Conservation (phyloP, 2,888 invertebrate genomes). For the Rotaria magnacalcarata region DNA sequence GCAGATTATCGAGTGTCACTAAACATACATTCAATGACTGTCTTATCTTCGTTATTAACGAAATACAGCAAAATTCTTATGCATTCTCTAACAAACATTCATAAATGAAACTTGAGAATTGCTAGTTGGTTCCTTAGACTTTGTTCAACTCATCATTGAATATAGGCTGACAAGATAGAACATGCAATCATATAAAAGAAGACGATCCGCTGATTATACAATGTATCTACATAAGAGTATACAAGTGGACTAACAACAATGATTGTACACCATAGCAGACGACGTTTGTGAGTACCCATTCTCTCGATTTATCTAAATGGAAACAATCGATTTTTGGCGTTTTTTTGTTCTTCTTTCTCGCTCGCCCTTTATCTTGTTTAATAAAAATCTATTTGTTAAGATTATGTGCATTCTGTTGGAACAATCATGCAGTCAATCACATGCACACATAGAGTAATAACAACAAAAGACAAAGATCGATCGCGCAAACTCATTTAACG, state of each 20-base stretch:
- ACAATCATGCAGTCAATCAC: slow-evolving; percentile 24
- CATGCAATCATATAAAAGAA: slow-evolving; percentile 7
- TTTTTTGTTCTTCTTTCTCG: background rate
- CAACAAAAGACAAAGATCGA: slow-evolving; percentile 20
- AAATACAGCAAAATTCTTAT: background rate
- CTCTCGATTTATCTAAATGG: slow-evolving; percentile 3
- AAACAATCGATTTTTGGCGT: background rate
- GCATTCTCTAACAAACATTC: background rate
- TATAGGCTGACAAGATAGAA: background rate
- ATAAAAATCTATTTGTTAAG: background rate
- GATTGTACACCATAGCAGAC: background rate
- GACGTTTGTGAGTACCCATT: background rate
- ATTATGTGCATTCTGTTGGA: slow-evolving; percentile 12
- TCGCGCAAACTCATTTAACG: background rate
- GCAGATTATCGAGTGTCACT: slow-evolving; percentile 6
- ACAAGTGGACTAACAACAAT: background rate
- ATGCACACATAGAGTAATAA: background rate
- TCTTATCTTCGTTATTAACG: background rate
- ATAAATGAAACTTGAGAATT: slow-evolving; percentile 20
- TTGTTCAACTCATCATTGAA: background rate
- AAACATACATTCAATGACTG: background rate
- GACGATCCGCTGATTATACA: slow-evolving; percentile 11
- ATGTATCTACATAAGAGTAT: background rate
- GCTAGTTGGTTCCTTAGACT: background rate
- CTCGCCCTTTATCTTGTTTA: background rate